Base-by-base conservation (phyloP, 2,113 vertebrate species). In the Delphinapterus leucas region DNA sequence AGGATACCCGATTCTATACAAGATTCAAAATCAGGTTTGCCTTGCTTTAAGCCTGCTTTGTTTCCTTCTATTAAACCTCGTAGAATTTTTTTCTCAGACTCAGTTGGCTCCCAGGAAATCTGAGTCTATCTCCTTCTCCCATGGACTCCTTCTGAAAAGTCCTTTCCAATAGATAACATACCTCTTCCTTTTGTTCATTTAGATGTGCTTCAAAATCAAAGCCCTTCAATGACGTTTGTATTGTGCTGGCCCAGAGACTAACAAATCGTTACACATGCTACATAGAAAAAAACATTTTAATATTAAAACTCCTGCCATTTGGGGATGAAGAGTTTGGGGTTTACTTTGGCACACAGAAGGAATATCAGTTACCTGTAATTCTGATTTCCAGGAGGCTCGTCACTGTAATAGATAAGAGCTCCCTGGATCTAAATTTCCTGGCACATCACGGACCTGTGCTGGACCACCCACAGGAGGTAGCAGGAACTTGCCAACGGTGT, bases 361-460 rank as follows among this genome's bases (percentile, higher is more conserved):
- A 97, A 95, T 95, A 97, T 95, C 95, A 96, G 96, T 92, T 98
- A 95, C 97, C 96, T 97, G 84, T 95, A 96, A 93, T 96, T 97
- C 92, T 92, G 81, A 92, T 93, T 96, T 96, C 13, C 0, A 23
- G 93, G 77, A 95, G 67, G 47, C 31, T 93, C 49, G 41, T 55
- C 73, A 77, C 36, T 53, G 21, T 80, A 96, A 95, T 18, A 96
- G 93, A 96, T 97, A 97, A 85, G 93, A 96, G 96, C 90, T 97
- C 81, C 14, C 25, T 21, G 25, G 93, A 86, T 91, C 88, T 85
- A 70, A 88, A 82, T 93, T 90, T 96, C 60, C 84, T 95, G 96
- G 96, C 96, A 96, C 83, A 70, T 49, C 71, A 36, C 55, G 88
- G 71, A 67, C 55, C 90, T 33, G n/a, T 7, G 4, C 58, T 71